Conservation (phyloP, 1,140 invertebrate genomes). For the Zaprionus africanus region DNA sequence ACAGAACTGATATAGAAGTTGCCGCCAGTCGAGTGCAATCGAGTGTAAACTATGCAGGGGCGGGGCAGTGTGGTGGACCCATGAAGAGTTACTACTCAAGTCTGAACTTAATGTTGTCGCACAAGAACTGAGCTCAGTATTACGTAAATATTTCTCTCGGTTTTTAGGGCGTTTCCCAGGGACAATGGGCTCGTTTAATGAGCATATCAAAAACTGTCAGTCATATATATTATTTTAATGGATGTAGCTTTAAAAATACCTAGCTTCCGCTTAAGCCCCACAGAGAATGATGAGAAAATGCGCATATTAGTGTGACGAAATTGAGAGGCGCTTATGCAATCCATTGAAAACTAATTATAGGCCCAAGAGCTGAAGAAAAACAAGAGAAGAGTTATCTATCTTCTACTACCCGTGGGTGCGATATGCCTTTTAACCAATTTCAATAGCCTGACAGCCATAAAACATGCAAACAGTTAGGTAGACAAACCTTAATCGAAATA, state of each 20-base stretch:
- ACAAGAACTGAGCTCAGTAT: constrained; percentile 7
- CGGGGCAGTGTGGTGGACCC: neutral
- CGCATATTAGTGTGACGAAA: constrained; percentile 48
- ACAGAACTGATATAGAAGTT: constrained; percentile 22
- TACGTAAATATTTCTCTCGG: constrained; percentile 6
- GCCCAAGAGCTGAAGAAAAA: neutral
- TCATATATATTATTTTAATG: constrained; percentile 28
- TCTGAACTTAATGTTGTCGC: constrained; percentile 11
- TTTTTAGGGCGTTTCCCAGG: constrained; percentile 44
- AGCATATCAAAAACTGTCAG: constrained; percentile 41
- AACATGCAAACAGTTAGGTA: neutral
- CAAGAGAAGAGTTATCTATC: constrained; percentile 17
- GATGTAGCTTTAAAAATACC: constrained; percentile 11
- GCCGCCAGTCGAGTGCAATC: constrained; percentile 45
- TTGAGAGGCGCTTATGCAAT: constrained; percentile 41
- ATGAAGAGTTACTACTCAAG: constrained; percentile 11
- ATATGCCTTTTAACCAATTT: constrained; percentile 30
- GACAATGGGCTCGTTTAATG: constrained; percentile 34
- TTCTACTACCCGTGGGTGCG: neutral
- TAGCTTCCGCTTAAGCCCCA: constrained; percentile 20
- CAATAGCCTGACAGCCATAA: constrained; percentile 24
- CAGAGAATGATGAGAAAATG: constrained; percentile 42
- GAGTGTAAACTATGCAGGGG: constrained; percentile 68
- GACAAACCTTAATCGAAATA: neutral
- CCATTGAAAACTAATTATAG: constrained; percentile 49